Evolutionary conservation across 2,888 invertebrate genomes (phyloP).

Genomic region (Zootermopsis nevadensis): DNA sequence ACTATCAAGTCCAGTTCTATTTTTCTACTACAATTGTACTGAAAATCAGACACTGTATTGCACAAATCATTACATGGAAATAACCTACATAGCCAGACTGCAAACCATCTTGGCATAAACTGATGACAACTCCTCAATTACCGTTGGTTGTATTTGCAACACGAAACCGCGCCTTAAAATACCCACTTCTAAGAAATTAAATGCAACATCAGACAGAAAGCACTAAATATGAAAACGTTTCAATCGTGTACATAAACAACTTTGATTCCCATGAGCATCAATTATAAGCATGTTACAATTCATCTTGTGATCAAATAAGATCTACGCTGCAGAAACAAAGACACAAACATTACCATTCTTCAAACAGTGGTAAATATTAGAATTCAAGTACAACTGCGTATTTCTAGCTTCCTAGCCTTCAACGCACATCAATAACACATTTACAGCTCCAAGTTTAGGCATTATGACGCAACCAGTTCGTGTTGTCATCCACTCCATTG

Average conservation of each 20-base stretch:
- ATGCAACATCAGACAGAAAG: no score
- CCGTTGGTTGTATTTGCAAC: no score
- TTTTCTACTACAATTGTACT: no score
- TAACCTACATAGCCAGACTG: no score
- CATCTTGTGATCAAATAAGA: neutral
- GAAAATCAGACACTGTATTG: no score
- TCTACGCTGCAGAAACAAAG: neutral
- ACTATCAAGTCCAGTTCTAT: no score
- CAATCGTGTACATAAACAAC: neutral
- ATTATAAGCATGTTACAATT: neutral
- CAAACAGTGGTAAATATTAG: neutral
- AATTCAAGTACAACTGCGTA: slow-evolving; percentile 12
- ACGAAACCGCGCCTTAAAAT: neutral
- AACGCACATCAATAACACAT: slow-evolving; percentile 45
- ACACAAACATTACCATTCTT: slow-evolving; percentile 31
- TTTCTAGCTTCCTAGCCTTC: slow-evolving; percentile 38
- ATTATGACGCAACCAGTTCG: slow-evolving; percentile 49
- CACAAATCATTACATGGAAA: no score
- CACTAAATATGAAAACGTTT: neutral
- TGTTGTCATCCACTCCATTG: slow-evolving; percentile 51
- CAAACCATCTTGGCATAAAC: no score
- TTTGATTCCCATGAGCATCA: neutral
- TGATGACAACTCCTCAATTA: no score
- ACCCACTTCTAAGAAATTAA: neutral
- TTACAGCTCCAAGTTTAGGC: slow-evolving; percentile 48